Conservation (phyloP, 1,140 invertebrate species). For the Agrypnia vestita region DNA sequence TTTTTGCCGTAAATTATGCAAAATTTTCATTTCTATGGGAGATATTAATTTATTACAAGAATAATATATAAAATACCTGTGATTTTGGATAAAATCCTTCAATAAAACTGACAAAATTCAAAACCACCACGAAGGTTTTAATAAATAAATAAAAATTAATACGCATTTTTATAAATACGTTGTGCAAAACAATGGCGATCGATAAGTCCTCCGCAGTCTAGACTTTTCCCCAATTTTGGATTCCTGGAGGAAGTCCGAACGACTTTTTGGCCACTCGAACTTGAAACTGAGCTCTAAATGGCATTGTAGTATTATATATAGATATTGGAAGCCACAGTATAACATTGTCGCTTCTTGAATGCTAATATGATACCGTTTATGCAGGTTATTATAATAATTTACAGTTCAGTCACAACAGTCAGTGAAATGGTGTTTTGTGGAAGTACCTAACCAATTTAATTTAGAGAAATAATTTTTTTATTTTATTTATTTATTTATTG, state of each 20-base stretch:
- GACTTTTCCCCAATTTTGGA: not conserved
- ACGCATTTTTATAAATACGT: no score
- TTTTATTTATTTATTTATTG: no score
- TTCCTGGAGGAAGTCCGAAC: slow-evolving; percentile 1
- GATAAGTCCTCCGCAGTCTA: no score
- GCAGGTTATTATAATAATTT: slow-evolving; percentile 61
- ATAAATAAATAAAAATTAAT: not conserved
- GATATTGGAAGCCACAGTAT: not conserved
- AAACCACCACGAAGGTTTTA: not conserved
- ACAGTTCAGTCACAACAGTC: slow-evolving; percentile 47
- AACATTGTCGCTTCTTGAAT: slow-evolving; percentile 49
- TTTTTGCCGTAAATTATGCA: no score
- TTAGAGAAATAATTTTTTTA: not conserved
- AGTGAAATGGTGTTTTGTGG: not conserved
- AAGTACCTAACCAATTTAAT: not conserved
- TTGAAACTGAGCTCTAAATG: slow-evolving; percentile 23
- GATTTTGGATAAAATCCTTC: slow-evolving; percentile 8
- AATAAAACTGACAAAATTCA: not conserved
- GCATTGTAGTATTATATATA: slow-evolving; percentile 5
- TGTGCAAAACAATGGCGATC: no score
- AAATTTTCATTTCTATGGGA: no score
- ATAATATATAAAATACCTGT: slow-evolving; percentile 11
- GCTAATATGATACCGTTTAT: slow-evolving; percentile 57
- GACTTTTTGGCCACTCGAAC: slow-evolving; percentile 4
- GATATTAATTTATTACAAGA: not conserved